Percentiles rank a stretch among this genome's conserved stretches.
These are phyloP conservation scores for Parapristionchus giblindavisi DNA, from an alignment of 2,888 invertebrate genomes.

Conservation along the genomic window DNA sequence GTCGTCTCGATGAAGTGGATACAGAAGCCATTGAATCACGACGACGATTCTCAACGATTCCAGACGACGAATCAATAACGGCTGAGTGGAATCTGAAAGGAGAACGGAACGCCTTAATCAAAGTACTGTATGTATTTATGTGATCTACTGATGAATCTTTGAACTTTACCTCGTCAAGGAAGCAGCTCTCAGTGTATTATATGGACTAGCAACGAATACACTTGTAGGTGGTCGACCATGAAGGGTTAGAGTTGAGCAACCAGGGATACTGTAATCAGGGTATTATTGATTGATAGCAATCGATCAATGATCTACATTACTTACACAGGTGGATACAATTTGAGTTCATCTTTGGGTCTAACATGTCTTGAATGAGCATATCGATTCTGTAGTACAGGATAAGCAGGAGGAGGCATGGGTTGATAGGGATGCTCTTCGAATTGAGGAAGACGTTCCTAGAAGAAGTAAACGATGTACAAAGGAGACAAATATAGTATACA, in stretches of 20 bases:
- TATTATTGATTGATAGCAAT: neutral
- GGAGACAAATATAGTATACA: no score
- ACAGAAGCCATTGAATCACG: conserved; percentile 28
- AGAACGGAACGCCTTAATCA: neutral
- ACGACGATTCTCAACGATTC: conserved; percentile 6
- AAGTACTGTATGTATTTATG: neutral
- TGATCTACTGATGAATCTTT: neutral
- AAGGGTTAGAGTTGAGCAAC: conserved; percentile 67
- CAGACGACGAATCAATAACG: conserved; percentile 12
- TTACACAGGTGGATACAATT: conserved; percentile 70
- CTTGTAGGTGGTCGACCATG: conserved; percentile 56
- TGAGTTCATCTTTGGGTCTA: conserved; percentile 67
- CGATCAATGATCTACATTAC: conserved; percentile 30
- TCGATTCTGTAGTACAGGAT: conserved; percentile 66
- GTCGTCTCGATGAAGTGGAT: neutral
- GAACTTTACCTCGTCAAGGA: conserved; percentile 9
- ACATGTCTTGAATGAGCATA: conserved; percentile 66
- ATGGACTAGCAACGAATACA: conserved; percentile 68
- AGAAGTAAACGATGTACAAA: no score
- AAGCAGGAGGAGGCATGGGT: conserved; percentile 68
- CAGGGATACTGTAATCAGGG: conserved; percentile 60
- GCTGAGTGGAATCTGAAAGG: conserved; percentile 32
- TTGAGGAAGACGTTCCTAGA: conserved; percentile 60
- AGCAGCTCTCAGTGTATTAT: conserved; percentile 66
- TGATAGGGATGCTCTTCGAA: conserved; percentile 68